phyloP scores from a whole-genome alignment of 2,888 invertebrate genomes.

The Glyphotaelius pellucidus region DNA sequence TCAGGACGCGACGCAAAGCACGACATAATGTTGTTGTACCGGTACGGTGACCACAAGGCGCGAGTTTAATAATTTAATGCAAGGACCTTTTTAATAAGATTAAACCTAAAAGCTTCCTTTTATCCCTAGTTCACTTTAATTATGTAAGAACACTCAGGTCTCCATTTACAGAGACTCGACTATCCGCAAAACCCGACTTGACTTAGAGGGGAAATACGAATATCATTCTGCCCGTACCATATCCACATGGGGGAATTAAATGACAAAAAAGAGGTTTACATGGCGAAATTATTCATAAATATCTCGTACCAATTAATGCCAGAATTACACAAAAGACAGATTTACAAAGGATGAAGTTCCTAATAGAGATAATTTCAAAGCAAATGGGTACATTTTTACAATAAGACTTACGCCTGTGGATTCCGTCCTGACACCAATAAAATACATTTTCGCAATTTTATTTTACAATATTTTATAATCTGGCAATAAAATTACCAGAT shows the following conservation, averaged over 20 bases:
- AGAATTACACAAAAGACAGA: no score
- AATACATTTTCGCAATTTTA: no score
- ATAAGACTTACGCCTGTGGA: no score
- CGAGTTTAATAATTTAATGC: constrained; percentile 8
- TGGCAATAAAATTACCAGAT: no score
- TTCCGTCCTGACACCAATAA: no score
- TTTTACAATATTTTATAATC: no score
- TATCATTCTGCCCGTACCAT: not conserved
- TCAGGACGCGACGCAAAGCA: not conserved
- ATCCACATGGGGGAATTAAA: not conserved
- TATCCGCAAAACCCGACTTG: not conserved
- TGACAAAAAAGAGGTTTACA: not conserved
- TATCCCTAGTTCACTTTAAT: constrained; percentile 13
- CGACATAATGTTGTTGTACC: not conserved
- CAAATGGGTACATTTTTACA: no score
- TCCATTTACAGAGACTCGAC: constrained; percentile 5
- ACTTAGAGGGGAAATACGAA: not conserved
- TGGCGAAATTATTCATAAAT: no score
- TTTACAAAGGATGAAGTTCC: no score
- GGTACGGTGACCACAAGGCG: not conserved
- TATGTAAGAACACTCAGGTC: constrained; percentile 13
- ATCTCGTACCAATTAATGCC: no score
- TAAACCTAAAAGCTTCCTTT: constrained; percentile 16
- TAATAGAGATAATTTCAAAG: no score
- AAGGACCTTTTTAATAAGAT: constrained; percentile 18